Conservation (phyloP, 1,140 invertebrate species). For the Drosophila kanapiae region DNA sequence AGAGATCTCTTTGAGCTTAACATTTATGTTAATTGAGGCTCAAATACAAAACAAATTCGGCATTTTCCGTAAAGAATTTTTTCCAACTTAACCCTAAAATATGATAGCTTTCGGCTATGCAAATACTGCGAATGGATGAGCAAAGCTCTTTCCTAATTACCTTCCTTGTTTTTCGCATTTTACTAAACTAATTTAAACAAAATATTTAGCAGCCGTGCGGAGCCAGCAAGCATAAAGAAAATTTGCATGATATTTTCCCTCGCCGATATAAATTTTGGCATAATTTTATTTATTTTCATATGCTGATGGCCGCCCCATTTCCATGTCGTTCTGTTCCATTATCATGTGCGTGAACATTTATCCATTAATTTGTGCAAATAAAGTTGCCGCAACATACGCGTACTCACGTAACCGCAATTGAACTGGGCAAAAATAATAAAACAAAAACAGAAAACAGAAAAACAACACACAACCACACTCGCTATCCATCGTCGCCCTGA, state of each 20-base stretch:
- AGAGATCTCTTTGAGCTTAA: neutral
- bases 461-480: slow-evolving; percentile 23
- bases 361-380: slow-evolving; percentile 81
- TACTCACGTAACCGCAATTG: slow-evolving; percentile 75
- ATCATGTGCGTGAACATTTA: slow-evolving; percentile 66
- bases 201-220: slow-evolving; percentile 17
- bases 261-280: slow-evolving; percentile 39
- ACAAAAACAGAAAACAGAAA: slow-evolving; percentile 26
- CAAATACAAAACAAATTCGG: neutral
- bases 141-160: slow-evolving; percentile 15
- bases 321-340: slow-evolving; percentile 24
- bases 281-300: slow-evolving; percentile 64
- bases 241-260: slow-evolving; percentile 15
- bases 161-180: slow-evolving; percentile 1
- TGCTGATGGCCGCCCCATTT: slow-evolving; percentile 47
- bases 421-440: slow-evolving; percentile 57
- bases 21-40: neutral
- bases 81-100: neutral
- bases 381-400: slow-evolving; percentile 76
- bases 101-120: slow-evolving; percentile 1
- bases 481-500: slow-evolving; percentile 2
- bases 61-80: neutral
- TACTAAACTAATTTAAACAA: slow-evolving; percentile 27
- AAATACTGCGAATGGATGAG: neutral
- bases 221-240: neutral